Percentiles rank a stretch among this genome's conserved stretches.
These are phyloP conservation scores for Mya arenaria DNA, from an alignment of 1,140 invertebrate species.

Conservation along the genomic window DNA sequence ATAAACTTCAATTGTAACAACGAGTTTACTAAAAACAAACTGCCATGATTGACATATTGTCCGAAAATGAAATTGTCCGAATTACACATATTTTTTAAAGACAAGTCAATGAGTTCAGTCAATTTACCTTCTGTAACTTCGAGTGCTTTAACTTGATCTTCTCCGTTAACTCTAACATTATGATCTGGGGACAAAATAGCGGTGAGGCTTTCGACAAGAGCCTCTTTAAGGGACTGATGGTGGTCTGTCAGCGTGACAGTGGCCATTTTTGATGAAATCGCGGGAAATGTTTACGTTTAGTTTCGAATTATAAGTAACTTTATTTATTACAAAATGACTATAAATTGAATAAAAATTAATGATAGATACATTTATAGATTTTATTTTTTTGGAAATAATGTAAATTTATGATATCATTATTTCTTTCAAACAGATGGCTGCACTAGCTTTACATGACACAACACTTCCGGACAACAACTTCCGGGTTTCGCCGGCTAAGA, in stretches of 20 bases:
- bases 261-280: constrained; percentile 74
- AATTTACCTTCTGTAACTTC: constrained; percentile 86
- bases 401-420: too few species aligned
- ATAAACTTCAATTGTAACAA: too few species aligned
- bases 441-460: constrained; percentile 44
- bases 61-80: neutral
- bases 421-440: too few species aligned
- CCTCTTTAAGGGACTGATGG: constrained; percentile 84
- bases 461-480: constrained; percentile 54
- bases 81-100: too few species aligned
- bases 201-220: constrained; percentile 85
- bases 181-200: constrained; percentile 85
- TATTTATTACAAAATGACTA: too few species aligned
- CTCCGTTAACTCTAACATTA: constrained; percentile 84
- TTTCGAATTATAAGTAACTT: constrained; percentile 30
- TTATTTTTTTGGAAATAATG: too few species aligned
- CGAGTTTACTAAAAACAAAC: too few species aligned
- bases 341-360: too few species aligned
- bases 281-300: constrained; percentile 57
- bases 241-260: constrained; percentile 66
- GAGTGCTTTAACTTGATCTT: constrained; percentile 86
- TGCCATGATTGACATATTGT: too few species aligned
- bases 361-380: too few species aligned
- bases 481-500: constrained; percentile 38
- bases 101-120: too few species aligned